Conservation (phyloP, 2,113 vertebrate species). For the Polypterus bichir region DNA sequence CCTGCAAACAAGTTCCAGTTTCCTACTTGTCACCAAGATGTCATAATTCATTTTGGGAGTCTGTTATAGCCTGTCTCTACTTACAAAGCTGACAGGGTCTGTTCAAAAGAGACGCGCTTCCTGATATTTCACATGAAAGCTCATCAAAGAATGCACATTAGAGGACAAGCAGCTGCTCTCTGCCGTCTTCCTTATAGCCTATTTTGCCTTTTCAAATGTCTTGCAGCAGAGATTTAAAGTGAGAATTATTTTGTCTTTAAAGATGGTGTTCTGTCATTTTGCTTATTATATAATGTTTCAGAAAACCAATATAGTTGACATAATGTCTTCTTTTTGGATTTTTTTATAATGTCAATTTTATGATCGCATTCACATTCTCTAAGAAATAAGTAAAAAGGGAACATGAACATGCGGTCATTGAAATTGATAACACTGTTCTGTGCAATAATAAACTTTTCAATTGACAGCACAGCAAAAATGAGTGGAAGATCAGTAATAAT, state of each 20-base stretch:
- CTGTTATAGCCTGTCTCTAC: neutral
- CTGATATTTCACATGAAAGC: slow-evolving; percentile 22
- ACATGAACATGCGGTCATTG: no score
- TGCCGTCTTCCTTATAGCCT: slow-evolving; percentile 19
- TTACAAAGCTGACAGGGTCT: neutral
- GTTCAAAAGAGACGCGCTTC: slow-evolving; percentile 9
- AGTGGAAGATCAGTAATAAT: no score
- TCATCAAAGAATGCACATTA: slow-evolving; percentile 18
- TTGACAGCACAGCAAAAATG: no score
- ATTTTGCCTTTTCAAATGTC: slow-evolving; percentile 13
- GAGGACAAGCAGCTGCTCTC: slow-evolving; percentile 32
- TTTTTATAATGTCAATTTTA: no score
- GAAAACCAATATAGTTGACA: no score
- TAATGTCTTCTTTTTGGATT: no score
- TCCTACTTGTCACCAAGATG: neutral
- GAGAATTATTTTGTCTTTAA: slow-evolving; percentile 15
- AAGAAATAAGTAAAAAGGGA: no score
- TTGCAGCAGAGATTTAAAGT: slow-evolving; percentile 14
- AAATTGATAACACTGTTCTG: no score
- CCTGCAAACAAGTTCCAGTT: neutral
- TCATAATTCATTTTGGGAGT: neutral
- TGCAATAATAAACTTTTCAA: no score
- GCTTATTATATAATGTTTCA: no score
- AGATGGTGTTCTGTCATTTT: no score
- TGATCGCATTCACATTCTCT: no score